Evolutionary conservation across 2,888 invertebrate genomes (phyloP).

Genomic region (Drosophila subsilvestris): DNA sequence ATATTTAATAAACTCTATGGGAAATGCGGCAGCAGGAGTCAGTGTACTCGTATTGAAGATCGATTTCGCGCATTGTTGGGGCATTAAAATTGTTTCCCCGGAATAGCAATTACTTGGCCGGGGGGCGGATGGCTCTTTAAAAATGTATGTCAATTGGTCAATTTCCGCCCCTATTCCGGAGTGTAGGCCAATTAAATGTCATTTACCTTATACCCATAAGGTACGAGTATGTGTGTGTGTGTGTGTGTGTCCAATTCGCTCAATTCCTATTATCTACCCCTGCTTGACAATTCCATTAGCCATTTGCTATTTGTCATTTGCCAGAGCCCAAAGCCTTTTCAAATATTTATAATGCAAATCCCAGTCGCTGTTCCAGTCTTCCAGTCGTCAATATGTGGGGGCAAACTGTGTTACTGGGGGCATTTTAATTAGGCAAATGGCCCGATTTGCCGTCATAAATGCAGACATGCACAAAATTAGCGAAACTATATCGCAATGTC

Average conservation of each 20-base stretch:
- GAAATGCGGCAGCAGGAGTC: slow-evolving; percentile 41
- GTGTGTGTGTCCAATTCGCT: background rate
- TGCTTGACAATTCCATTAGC: slow-evolving; percentile 37
- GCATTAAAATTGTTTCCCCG: slow-evolving; percentile 51
- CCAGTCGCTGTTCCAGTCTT: slow-evolving; percentile 17
- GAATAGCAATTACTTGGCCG: slow-evolving; percentile 48
- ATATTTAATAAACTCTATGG: slow-evolving; percentile 64
- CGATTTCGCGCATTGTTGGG: slow-evolving; percentile 3
- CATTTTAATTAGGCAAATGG: slow-evolving; percentile 74
- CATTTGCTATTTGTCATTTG: slow-evolving; percentile 63
- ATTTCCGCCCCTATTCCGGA: slow-evolving; percentile 58
- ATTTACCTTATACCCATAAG: slow-evolving; percentile 69
- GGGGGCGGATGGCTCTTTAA: slow-evolving; percentile 59
- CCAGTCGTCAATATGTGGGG: slow-evolving; percentile 10
- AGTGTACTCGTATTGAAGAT: background rate
- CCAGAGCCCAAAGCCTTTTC: slow-evolving; percentile 41
- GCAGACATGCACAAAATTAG: slow-evolving; percentile 63
- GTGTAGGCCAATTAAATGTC: slow-evolving; percentile 70
- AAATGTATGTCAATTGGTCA: slow-evolving; percentile 80
- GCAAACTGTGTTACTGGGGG: slow-evolving; percentile 46
- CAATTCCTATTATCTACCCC: background rate
- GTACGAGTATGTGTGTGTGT: background rate
- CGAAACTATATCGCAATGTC: slow-evolving; percentile 60
- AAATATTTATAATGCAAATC: slow-evolving; percentile 64
- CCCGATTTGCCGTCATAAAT: slow-evolving; percentile 64